Evolutionary conservation across 2,797 vertebrate species (phyloP).

Genomic region (Pitangus sulphuratus): DNA sequence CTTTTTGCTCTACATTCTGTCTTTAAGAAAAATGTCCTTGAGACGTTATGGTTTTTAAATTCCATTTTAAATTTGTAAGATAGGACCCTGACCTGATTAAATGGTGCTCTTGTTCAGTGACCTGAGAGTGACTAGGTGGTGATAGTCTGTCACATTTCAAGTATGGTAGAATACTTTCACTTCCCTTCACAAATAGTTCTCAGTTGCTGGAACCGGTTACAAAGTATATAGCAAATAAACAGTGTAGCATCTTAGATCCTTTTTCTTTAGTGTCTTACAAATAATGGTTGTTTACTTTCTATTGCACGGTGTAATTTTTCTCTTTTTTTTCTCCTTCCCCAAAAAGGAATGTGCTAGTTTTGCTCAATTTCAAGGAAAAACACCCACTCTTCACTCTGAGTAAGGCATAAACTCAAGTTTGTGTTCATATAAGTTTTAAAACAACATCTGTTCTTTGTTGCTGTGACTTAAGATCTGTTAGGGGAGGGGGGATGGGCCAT

Average conservation of each 20-base stretch:
- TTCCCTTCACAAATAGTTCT: background rate
- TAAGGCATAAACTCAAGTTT: background rate
- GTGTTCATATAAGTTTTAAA: background rate
- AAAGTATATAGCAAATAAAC: background rate
- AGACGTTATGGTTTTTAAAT: background rate
- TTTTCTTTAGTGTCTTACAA: background rate
- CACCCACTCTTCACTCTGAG: background rate
- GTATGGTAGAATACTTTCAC: background rate
- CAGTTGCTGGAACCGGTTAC: background rate
- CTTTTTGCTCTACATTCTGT: background rate
- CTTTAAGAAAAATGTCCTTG: background rate
- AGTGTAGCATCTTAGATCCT: background rate
- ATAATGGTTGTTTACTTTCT: background rate
- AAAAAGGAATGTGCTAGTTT: background rate
- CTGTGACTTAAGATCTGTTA: background rate
- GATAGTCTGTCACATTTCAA: background rate
- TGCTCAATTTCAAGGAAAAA: background rate
- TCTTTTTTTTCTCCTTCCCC: accelerated
- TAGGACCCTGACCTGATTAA: background rate
- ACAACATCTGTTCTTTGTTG: background rate
- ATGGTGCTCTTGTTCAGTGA: background rate
- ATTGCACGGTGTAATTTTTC: background rate
- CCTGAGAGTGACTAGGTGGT: background rate
- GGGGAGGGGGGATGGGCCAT: background rate
- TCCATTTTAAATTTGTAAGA: background rate